Percentiles rank a stretch among this genome's conserved stretches.
These are phyloP conservation scores for Columba janthina DNA, from an alignment of 2,113 vertebrate species.

Conservation along the genomic window DNA sequence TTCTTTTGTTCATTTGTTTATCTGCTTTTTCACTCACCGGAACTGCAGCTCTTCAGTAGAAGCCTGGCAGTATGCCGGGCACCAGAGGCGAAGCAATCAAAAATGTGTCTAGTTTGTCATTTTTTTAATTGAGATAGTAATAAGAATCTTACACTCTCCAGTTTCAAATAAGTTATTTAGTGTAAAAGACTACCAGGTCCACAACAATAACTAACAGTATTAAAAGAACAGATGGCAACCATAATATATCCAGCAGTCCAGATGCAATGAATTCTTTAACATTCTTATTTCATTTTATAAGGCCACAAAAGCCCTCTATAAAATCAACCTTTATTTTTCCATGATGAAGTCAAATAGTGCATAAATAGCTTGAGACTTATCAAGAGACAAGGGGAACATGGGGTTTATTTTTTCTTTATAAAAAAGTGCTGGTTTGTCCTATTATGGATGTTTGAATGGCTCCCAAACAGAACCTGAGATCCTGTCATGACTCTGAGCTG, in stretches of 20 bases:
- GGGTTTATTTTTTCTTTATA: neutral
- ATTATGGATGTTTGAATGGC: neutral
- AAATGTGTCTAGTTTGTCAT: neutral
- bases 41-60: neutral
- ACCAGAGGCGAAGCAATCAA: neutral
- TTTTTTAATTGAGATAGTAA: neutral
- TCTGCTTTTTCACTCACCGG: neutral
- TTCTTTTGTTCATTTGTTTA: neutral
- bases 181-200: neutral
- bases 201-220: neutral
- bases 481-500: neutral
- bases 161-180: neutral
- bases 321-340: conserved; percentile 23
- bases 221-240: conserved; percentile 23
- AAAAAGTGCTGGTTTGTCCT: neutral
- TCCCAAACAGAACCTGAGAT: neutral
- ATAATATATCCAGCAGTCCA: neutral
- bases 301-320: conserved; percentile 33
- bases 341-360: neutral
- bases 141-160: neutral
- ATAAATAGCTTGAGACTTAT: neutral
- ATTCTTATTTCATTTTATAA: conserved; percentile 47
- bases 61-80: neutral
- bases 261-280: neutral
- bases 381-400: neutral